Conservation (phyloP, 1,140 invertebrate genomes). For the Zeugodacus cucurbitae region DNA sequence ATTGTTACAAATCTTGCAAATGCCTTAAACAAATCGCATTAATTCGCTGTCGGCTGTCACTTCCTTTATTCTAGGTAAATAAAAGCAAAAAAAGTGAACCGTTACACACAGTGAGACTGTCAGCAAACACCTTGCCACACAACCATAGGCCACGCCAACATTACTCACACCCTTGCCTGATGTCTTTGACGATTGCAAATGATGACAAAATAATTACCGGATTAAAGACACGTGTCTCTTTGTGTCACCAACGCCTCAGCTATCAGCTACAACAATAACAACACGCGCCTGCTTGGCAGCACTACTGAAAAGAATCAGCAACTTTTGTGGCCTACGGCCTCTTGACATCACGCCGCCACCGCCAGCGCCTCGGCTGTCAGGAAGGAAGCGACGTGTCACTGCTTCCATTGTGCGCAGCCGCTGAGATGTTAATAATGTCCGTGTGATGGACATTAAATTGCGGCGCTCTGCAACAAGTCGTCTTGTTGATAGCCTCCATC, state of each 20-base stretch:
- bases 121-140: neutral
- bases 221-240: constrained; percentile 38
- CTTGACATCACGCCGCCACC: constrained; percentile 14
- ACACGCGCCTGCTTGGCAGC: neutral
- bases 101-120: neutral
- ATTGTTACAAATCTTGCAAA: neutral
- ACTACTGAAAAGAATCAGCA: neutral
- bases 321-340: constrained; percentile 32
- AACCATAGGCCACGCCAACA: neutral
- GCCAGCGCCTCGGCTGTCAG: neutral
- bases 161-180: neutral
- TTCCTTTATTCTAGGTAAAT: neutral
- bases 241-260: constrained; percentile 16
- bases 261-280: neutral
- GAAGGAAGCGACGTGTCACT: constrained; percentile 21
- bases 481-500: neutral
- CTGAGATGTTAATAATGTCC: constrained; percentile 21
- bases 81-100: neutral
- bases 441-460: neutral
- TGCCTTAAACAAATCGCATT: constrained; percentile 12
- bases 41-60: neutral
- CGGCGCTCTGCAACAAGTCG: neutral
- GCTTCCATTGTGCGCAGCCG: constrained; percentile 5
- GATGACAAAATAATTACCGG: constrained; percentile 41
- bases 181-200: neutral